Conservation (phyloP, 1,140 invertebrate genomes). For the Scaptodrosophila lebanonensis region DNA sequence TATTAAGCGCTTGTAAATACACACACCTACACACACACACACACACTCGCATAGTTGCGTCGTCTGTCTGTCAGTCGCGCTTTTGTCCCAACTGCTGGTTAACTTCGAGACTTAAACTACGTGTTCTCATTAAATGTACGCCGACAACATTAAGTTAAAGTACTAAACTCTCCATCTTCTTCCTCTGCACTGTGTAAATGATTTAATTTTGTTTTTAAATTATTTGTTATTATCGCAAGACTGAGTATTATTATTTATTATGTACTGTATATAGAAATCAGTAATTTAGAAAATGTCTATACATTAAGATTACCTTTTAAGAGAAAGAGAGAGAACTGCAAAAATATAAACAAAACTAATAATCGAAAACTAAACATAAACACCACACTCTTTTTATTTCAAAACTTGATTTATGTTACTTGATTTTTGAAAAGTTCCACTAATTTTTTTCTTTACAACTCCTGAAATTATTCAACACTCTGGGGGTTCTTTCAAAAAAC, state of each 20-base stretch:
- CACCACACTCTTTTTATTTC: too few species aligned
- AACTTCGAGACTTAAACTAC: too few species aligned
- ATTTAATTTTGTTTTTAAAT: slow-evolving; percentile 51
- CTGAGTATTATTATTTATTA: slow-evolving; percentile 72
- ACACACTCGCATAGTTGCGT: slow-evolving; percentile 57
- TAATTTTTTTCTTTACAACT: not conserved
- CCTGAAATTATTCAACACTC: too few species aligned
- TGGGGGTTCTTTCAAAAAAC: too few species aligned
- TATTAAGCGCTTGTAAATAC: too few species aligned
- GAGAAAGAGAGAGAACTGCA: slow-evolving; percentile 14
- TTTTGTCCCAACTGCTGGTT: too few species aligned
- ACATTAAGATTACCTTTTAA: slow-evolving; percentile 56
- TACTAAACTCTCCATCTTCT: not conserved
- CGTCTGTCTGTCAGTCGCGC: slow-evolving; percentile 18
- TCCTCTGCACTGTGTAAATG: slow-evolving; percentile 3
- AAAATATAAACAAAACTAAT: slow-evolving; percentile 22
- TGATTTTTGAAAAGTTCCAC: not conserved
- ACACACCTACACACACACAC: too few species aligned
- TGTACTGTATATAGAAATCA: slow-evolving; percentile 50
- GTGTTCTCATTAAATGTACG: too few species aligned
- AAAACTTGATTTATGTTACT: not conserved
- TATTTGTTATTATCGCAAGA: slow-evolving; percentile 68
- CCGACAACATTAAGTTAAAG: slow-evolving; percentile 11
- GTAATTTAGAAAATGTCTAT: slow-evolving; percentile 44
- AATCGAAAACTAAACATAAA: slow-evolving; percentile 2